These are phyloP conservation scores for Daphoenositta chrysoptera DNA, from an alignment of 2,113 vertebrate genomes.

Conservation along the genomic window DNA sequence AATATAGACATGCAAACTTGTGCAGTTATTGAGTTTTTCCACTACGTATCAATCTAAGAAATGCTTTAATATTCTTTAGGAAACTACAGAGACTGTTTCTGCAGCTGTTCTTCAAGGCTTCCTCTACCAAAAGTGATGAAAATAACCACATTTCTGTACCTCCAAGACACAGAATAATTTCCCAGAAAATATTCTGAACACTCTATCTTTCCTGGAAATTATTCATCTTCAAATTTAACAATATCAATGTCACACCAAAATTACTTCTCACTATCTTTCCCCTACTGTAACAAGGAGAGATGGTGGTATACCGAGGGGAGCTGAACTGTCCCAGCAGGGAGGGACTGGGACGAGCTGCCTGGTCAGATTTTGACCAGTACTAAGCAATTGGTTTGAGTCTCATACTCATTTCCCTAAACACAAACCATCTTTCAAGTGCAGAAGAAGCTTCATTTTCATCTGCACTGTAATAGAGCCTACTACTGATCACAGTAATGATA, in stretches of 20 bases:
- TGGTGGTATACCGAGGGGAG: rapidly evolving
- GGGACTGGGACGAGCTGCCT: neutral
- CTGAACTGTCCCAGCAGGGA: neutral
- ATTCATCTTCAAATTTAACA: neutral
- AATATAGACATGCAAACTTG: neutral
- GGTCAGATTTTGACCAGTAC: neutral
- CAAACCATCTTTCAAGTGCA: too few species aligned
- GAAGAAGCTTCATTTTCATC: neutral
- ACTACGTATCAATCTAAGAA: neutral
- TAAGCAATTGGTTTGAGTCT: neutral
- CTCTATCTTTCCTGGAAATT: neutral
- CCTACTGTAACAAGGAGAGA: neutral
- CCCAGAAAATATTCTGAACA: neutral
- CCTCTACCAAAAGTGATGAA: neutral
- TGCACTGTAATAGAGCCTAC: neutral
- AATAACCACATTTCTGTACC: neutral
- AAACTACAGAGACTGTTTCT: neutral
- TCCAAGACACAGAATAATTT: neutral
- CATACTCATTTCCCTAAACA: neutral
- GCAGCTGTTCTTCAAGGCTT: neutral
- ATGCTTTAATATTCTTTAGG: neutral
- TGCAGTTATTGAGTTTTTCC: neutral
- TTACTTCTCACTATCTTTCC: neutral
- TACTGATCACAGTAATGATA: neutral
- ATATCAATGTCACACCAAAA: neutral